Evolutionary conservation across 2,797 vertebrate genomes (phyloP).

Genomic region (Syngnathus acus): DNA sequence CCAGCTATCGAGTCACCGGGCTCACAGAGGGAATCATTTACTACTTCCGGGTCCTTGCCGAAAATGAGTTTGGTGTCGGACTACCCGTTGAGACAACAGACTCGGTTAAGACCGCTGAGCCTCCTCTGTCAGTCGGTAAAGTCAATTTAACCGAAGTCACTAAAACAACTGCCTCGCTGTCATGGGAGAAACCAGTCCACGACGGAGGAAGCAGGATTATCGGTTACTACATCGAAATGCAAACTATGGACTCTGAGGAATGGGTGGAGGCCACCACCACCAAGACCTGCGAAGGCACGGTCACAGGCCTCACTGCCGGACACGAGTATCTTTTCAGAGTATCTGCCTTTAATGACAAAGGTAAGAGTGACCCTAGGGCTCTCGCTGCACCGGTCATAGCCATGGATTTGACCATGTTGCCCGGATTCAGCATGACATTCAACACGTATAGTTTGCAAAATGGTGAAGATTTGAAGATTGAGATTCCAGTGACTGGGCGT

Average conservation of each 20-base stretch:
- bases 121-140: conserved; percentile 91
- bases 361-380: conserved; percentile 88
- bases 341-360: conserved; percentile 93
- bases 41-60: conserved; percentile 97
- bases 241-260: conserved; percentile 85
- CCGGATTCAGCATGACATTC: conserved; percentile 79
- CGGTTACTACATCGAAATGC: conserved; percentile 96
- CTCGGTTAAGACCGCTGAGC: conserved; percentile 87
- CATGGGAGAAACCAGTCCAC: conserved; percentile 95
- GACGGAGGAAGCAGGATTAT: conserved; percentile 95
- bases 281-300: conserved; percentile 85
- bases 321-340: conserved; percentile 92
- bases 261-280: conserved; percentile 84
- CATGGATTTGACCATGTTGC: conserved; percentile 86
- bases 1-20: conserved; percentile 88
- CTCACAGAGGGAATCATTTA: conserved; percentile 88
- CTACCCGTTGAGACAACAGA: conserved; percentile 79
- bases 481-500: conserved; percentile 87
- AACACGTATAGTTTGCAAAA: conserved; percentile 87
- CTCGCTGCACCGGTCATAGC: conserved; percentile 86
- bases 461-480: conserved; percentile 92
- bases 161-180: conserved; percentile 83
- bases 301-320: conserved; percentile 84
- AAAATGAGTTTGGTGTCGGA: conserved; percentile 96
- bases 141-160: conserved; percentile 89